These are phyloP conservation scores for Rhinoptilus africanus DNA, from an alignment of 2,113 vertebrate genomes.

Conservation along the genomic window DNA sequence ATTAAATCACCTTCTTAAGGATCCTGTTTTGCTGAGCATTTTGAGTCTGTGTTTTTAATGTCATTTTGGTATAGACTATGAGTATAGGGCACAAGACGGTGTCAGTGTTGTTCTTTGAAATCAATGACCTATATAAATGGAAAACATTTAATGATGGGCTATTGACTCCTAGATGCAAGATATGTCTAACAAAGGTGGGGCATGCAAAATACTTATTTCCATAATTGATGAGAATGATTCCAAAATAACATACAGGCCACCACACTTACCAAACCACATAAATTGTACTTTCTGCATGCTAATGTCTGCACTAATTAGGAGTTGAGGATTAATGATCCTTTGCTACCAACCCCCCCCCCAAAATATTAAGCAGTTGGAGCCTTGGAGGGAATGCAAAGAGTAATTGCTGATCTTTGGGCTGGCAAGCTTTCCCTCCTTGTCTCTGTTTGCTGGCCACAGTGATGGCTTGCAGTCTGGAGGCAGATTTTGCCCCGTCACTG, in stretches of 20 bases:
- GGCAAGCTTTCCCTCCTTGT: neutral
- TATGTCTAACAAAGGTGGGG: neutral
- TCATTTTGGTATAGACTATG: neutral
- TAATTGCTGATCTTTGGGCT: neutral
- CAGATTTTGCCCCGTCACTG: neutral
- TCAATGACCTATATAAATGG: neutral
- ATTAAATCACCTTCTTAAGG: conserved; percentile 31
- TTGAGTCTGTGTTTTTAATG: neutral
- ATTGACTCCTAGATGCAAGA: neutral
- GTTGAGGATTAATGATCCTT: neutral
- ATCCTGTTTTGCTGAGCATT: neutral
- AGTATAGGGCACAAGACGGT: neutral
- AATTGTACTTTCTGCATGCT: neutral
- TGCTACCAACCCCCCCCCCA: neutral
- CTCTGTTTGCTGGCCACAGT: neutral
- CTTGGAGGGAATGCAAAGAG: neutral
- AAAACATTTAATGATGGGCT: neutral
- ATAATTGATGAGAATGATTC: neutral
- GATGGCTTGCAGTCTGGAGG: neutral
- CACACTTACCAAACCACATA: neutral
- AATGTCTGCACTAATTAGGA: neutral
- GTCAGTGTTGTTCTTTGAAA: neutral
- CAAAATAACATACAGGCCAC: neutral
- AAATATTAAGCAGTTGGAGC: neutral
- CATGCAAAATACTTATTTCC: neutral